Evolutionary conservation across 1,140 invertebrate genomes (phyloP).

Genomic region (Ruditapes philippinarum): DNA sequence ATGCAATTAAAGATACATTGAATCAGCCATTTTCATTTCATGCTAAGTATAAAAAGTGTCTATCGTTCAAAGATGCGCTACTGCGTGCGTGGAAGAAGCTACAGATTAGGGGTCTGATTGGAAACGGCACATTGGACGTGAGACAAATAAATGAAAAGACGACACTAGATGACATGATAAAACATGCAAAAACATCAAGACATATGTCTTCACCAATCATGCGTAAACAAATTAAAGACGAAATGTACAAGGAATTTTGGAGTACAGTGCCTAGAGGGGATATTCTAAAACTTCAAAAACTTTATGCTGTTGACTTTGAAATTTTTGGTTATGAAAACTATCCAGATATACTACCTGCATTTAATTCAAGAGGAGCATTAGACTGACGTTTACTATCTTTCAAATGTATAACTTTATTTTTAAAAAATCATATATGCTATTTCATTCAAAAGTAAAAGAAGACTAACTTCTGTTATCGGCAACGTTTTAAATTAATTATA

Average conservation of each 20-base stretch:
- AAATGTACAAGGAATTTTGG: conserved; percentile 24
- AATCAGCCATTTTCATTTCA: conserved; percentile 41
- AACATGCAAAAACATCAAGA: background rate
- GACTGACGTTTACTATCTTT: too few relatives aligned
- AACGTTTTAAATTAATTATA: too few relatives aligned
- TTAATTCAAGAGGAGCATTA: too few relatives aligned
- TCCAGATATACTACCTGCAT: conserved; percentile 22
- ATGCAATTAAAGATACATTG: conserved; percentile 53
- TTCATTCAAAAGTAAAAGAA: too few relatives aligned
- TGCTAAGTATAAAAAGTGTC: conserved; percentile 2
- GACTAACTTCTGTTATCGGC: too few relatives aligned
- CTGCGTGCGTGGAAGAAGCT: conserved; percentile 50
- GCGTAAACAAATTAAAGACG: background rate
- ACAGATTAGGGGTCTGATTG: conserved; percentile 51
- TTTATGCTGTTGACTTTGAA: conserved; percentile 49
- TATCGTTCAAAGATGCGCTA: conserved; percentile 41
- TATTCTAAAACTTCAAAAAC: conserved; percentile 39
- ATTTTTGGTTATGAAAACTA: conserved; percentile 44
- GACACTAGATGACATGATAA: background rate
- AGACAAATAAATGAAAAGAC: background rate
- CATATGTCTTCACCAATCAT: background rate
- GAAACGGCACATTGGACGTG: background rate
- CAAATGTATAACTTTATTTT: too few relatives aligned
- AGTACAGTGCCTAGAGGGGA: background rate
- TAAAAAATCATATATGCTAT: too few relatives aligned